Evolutionary conservation across 2,888 invertebrate species (phyloP).

Genomic region (Lithosia quadra): DNA sequence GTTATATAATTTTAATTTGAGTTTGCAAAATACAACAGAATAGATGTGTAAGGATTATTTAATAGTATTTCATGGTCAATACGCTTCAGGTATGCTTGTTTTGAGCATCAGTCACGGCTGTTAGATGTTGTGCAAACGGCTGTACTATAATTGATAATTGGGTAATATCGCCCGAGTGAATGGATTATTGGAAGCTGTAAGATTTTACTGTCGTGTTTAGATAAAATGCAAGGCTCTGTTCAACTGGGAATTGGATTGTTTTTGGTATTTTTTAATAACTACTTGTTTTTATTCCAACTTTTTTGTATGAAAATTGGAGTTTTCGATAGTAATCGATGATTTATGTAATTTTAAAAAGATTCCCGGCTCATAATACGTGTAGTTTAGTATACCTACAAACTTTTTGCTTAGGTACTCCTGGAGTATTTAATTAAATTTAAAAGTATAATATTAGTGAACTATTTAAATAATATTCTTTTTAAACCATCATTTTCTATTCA

Average conservation of each 20-base stretch:
- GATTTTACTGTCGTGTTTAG: constrained; percentile 27
- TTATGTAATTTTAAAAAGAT: too few relatives aligned
- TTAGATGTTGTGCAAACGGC: constrained; percentile 35
- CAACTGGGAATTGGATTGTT: constrained; percentile 9
- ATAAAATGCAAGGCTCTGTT: constrained; percentile 12
- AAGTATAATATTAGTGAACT: too few relatives aligned
- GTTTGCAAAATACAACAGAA: constrained; percentile 35
- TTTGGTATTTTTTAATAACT: not conserved
- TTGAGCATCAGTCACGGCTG: constrained; percentile 35
- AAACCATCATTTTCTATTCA: too few relatives aligned
- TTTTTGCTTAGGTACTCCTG: too few relatives aligned
- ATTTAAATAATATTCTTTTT: too few relatives aligned
- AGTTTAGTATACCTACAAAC: too few relatives aligned
- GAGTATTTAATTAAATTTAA: too few relatives aligned
- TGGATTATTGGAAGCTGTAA: constrained; percentile 27
- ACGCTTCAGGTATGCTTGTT: constrained; percentile 33
- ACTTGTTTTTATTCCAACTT: too few relatives aligned
- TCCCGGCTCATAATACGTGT: too few relatives aligned
- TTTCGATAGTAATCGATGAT: too few relatives aligned
- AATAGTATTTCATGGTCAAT: constrained; percentile 47
- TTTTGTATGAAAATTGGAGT: too few relatives aligned
- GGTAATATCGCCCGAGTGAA: constrained; percentile 36
- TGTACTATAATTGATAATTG: constrained; percentile 36
- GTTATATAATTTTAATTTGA: constrained; percentile 42
- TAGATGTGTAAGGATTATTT: constrained; percentile 38